Base-by-base conservation (phyloP, 2,888 invertebrate genomes). In the Acanthopleura granulata region DNA sequence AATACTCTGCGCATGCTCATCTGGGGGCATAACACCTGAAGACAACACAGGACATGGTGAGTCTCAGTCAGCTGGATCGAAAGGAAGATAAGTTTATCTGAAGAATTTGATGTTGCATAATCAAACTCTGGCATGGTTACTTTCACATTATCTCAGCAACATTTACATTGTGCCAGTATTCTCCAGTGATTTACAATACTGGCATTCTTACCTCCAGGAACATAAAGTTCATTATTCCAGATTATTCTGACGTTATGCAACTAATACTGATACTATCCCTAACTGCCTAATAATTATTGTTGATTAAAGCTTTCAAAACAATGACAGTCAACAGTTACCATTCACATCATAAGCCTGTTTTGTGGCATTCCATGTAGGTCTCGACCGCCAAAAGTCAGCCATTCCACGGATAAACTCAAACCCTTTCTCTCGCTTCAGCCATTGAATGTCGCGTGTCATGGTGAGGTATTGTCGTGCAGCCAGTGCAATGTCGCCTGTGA, bases 11-110 rank as follows among this genome's bases (percentile, higher is more conserved):
- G 76, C 73, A 70, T 80, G 78, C 72, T 81, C 81, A 74, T 81
- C 81, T 18, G 84, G 81, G n/a, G 84, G 81, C 72, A 84, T 75
- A 18, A 86, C 81, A 77, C 77, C 85, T 85, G 74, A 49, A 71
- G 75, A 76, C 9, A 9, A n/a, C n/a, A n/a, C n/a, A n/a, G n/a
- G n/a, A n/a, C n/a, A n/a, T n/a, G n/a, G n/a, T n/a, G n/a, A n/a
- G n/a, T n/a, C 57, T 57, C 57, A 57, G 22, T 57, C 22, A 9
- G 18, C 57, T 6, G 12, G n/a, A 57, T 40, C 9, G 4, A 40
- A 9, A 6, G 3, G 4, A 40, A 40, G 3, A 6, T 40, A 3
- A 40, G 40, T 40, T 40, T 40, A 40, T n/a, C n/a, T n/a, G n/a
- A n/a, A n/a, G n/a, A n/a, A n/a, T 40, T 40, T 40, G 40, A 40